Evolutionary conservation across 1,140 invertebrate species (phyloP).

Genomic region (Drosophila lini): DNA sequence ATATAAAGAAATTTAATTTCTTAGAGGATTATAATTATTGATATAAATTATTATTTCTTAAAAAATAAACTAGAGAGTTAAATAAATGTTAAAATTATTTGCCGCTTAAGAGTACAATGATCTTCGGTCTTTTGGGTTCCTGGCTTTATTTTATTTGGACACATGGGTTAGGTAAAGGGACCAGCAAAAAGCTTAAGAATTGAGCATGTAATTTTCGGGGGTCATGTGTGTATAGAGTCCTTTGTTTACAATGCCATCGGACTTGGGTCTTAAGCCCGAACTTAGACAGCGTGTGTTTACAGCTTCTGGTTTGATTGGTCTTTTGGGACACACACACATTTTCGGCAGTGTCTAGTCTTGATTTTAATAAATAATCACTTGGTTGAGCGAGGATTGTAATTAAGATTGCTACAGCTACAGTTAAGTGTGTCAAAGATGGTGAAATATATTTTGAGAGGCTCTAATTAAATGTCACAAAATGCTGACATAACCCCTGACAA

Average conservation of each 20-base stretch:
- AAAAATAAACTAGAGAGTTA: neutral
- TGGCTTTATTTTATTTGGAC: constrained; percentile 2
- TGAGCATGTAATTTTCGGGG: constrained; percentile 40
- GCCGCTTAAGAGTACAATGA: neutral
- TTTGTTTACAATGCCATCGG: constrained; percentile 55
- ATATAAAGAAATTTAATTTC: neutral
- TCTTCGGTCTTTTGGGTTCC: neutral
- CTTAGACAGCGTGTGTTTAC: constrained; percentile 23
- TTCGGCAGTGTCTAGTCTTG: constrained; percentile 29
- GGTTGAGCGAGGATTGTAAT: constrained; percentile 21
- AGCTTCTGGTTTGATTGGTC: constrained; percentile 30
- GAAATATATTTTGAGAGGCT: neutral
- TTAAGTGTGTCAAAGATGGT: constrained; percentile 9
- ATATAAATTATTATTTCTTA: neutral
- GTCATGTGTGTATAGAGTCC: constrained; percentile 18
- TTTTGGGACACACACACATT: constrained; percentile 24
- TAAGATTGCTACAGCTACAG: constrained; percentile 7
- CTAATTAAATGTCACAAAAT: constrained; percentile 4
- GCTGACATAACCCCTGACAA: neutral
- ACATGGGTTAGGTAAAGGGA: constrained; percentile 19
- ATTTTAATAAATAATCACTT: constrained; percentile 40
- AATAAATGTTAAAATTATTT: neutral
- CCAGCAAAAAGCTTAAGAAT: constrained; percentile 23
- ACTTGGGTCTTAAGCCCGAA: constrained; percentile 43
- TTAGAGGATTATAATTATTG: neutral